These are phyloP conservation scores for Morus bassanus DNA, from an alignment of 2,797 vertebrate species.

Conservation along the genomic window DNA sequence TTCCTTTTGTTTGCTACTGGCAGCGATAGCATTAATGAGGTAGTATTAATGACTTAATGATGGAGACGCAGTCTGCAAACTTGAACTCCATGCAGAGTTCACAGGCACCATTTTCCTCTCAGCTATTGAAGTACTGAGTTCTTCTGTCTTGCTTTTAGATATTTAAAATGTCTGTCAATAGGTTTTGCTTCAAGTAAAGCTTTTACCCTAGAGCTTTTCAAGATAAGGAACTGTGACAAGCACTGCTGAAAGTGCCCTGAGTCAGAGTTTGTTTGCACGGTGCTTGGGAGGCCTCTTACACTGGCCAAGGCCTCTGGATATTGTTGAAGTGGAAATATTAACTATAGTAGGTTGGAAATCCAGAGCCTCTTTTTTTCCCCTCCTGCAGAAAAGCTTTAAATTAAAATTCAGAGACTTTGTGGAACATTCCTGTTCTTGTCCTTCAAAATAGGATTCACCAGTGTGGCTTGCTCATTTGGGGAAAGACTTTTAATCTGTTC, in stretches of 20 bases:
- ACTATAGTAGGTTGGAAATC: not conserved
- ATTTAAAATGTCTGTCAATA: not conserved
- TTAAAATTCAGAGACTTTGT: not conserved
- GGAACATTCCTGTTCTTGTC: not conserved
- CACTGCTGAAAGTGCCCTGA: not conserved
- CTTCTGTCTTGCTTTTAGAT: not conserved
- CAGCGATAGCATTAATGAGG: not conserved
- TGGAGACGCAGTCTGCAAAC: not conserved
- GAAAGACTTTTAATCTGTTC: not conserved
- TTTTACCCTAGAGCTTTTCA: conserved; percentile 12
- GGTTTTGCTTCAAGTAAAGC: not conserved
- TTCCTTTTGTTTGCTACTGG: not conserved
- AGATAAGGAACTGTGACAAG: not conserved
- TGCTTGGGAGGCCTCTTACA: not conserved
- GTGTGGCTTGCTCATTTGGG: not conserved
- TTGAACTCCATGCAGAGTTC: not conserved
- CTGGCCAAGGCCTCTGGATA: not conserved
- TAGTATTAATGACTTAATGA: not conserved
- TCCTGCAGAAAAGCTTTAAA: not conserved
- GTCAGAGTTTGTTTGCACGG: conserved; percentile 32
- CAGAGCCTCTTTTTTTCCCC: not conserved
- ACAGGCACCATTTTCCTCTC: not conserved
- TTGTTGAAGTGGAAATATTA: not conserved
- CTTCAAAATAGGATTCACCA: not conserved
- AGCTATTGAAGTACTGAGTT: not conserved